A percentile compares a stretch with the other conserved stretches of the same genome.
Evolutionary conservation across 2,113 vertebrate species (phyloP).

Genomic region (Struthio camelus): DNA sequence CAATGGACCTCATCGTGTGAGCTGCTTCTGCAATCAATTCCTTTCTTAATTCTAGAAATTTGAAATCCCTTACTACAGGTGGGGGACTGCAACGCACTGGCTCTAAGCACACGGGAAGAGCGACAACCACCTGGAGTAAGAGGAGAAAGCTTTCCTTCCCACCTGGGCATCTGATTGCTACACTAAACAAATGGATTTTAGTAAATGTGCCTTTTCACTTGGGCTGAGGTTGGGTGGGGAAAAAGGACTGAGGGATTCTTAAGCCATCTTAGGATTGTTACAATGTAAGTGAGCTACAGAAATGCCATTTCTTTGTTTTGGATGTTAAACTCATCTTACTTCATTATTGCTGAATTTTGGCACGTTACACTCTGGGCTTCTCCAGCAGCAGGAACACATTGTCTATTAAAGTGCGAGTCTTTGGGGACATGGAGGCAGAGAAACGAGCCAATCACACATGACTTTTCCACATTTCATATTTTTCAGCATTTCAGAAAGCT

Average conservation of each 20-base stretch:
- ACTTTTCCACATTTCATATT: not conserved
- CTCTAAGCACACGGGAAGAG: not conserved
- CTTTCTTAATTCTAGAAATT: conserved; percentile 25
- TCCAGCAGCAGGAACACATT: conserved; percentile 54
- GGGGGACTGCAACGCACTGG: not conserved
- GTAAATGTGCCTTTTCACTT: conserved; percentile 45
- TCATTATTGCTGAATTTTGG: conserved; percentile 55
- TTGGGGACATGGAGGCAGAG: conserved; percentile 50
- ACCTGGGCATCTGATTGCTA: conserved; percentile 14
- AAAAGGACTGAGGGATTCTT: conserved; percentile 39
- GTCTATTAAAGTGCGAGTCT: conserved; percentile 31
- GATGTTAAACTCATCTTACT: conserved; percentile 40
- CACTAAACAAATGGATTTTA: not conserved
- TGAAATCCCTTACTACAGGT: not conserved
- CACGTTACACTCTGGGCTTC: conserved; percentile 34
- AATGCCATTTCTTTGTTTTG: conserved; percentile 24
- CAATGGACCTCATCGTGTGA: conserved; percentile 24
- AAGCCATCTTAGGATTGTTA: not conserved
- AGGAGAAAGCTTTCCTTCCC: conserved; percentile 23
- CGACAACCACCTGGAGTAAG: not conserved
- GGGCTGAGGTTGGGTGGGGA: conserved; percentile 45
- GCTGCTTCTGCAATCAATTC: not conserved
- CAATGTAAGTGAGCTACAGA: conserved; percentile 28
- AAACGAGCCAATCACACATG: conserved; percentile 21
- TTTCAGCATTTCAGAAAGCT: not conserved